Evolutionary conservation across 2,888 invertebrate genomes (phyloP).

Genomic region (Pocota personata): DNA sequence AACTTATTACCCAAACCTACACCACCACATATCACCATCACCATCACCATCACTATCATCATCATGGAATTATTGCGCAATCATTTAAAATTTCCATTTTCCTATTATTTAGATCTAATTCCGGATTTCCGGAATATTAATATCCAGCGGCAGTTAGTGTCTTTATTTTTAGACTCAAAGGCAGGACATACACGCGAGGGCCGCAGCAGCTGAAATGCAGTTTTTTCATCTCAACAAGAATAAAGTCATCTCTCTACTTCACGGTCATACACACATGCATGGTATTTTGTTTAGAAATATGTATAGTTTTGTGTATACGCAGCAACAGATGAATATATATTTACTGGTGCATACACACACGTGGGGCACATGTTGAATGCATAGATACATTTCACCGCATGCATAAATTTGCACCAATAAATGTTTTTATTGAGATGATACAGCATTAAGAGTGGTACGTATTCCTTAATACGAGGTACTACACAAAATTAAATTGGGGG

Average conservation of each 20-base stretch:
- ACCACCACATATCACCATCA: neutral
- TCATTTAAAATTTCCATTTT: slow-evolving; percentile 1
- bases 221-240: neutral
- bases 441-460: neutral
- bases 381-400: neutral
- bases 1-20: neutral
- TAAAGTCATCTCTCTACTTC: slow-evolving; percentile 9
- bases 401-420: neutral
- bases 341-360: neutral
- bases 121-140: slow-evolving; percentile 53
- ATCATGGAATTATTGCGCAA: slow-evolving; percentile 1
- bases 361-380: neutral
- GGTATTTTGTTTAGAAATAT: neutral
- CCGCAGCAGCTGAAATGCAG: neutral
- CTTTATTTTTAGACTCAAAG: slow-evolving; percentile 48
- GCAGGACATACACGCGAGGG: slow-evolving; percentile 30
- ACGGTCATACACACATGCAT: neutral
- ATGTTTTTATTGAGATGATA: neutral
- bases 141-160: slow-evolving; percentile 19
- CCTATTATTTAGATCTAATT: slow-evolving; percentile 46
- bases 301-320: no score
- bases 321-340: no score
- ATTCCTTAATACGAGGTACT: no score
- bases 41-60: neutral
- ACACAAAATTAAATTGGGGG: no score